Conservation (phyloP, 2,888 invertebrate species). For the Drosophila tripunctata region DNA sequence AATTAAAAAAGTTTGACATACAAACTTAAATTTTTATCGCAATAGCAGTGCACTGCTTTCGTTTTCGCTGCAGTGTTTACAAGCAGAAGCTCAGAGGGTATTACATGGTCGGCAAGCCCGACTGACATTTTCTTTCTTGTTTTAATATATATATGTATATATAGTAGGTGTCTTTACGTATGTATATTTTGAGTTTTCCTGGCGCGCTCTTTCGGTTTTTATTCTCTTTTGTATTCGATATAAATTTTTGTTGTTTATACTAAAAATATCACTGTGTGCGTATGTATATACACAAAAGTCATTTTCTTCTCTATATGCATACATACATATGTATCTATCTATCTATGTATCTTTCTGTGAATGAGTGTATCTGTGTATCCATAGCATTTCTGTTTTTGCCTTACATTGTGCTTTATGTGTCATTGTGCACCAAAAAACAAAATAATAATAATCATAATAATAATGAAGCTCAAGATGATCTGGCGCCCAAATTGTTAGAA, state of each 20-base stretch:
- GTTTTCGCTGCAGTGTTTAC: too few relatives aligned
- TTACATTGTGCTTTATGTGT: slow-evolving; percentile 65
- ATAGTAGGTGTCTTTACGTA: slow-evolving; percentile 26
- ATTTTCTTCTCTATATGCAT: slow-evolving; percentile 43
- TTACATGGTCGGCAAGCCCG: too few relatives aligned
- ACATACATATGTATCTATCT: slow-evolving; percentile 5
- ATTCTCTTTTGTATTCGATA: slow-evolving; percentile 43
- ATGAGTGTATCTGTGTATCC: slow-evolving; percentile 15
- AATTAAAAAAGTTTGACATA: too few relatives aligned
- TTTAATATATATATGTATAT: slow-evolving; percentile 38
- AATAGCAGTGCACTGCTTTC: too few relatives aligned
- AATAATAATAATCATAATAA: too few relatives aligned
- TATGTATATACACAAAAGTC: slow-evolving; percentile 58
- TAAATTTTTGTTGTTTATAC: slow-evolving; percentile 77
- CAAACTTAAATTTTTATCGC: too few relatives aligned
- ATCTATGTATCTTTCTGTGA: neutral
- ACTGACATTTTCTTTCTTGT: too few relatives aligned
- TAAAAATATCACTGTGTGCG: slow-evolving; percentile 79
- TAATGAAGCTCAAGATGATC: slow-evolving; percentile 50
- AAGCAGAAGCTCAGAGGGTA: too few relatives aligned
- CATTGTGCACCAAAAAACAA: slow-evolving; percentile 59
- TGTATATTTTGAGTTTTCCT: slow-evolving; percentile 35
- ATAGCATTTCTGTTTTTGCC: slow-evolving; percentile 31
- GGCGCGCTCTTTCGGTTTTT: slow-evolving; percentile 32
- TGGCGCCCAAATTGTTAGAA: slow-evolving; percentile 49